These are phyloP conservation scores for Arctocebus calabarensis DNA, from an alignment of 2,797 vertebrate genomes.

Conservation along the genomic window DNA sequence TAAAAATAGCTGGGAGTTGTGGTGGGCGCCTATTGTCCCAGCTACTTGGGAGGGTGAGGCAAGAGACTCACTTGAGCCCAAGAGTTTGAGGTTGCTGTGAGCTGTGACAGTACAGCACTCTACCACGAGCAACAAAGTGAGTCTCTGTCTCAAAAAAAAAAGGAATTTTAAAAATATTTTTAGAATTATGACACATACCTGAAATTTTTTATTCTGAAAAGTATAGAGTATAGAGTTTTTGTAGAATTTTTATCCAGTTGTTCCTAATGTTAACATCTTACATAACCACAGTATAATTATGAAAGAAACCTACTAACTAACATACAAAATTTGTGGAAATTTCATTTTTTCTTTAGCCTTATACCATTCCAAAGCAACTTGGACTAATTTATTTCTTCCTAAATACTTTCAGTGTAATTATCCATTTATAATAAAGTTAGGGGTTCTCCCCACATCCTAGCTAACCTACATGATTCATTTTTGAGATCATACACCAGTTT, in stretches of 20 bases:
- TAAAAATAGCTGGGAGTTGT: too few relatives aligned
- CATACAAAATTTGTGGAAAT: background rate
- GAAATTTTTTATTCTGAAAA: slow-evolving; percentile 21
- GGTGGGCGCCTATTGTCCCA: too few relatives aligned
- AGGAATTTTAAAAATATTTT: background rate
- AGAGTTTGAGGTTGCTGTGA: too few relatives aligned
- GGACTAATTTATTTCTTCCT: slow-evolving; percentile 22
- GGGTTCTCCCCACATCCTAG: slow-evolving; percentile 25
- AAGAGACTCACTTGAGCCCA: too few relatives aligned
- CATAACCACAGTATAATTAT: background rate
- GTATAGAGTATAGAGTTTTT: background rate
- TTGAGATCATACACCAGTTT: slow-evolving; percentile 35
- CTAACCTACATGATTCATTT: slow-evolving; percentile 50
- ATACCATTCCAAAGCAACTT: slow-evolving; percentile 50
- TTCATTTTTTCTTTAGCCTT: slow-evolving; percentile 23
- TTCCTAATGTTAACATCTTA: background rate
- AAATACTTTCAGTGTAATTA: background rate
- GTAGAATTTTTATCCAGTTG: background rate
- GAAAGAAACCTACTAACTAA: slow-evolving; percentile 21
- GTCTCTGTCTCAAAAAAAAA: too few relatives aligned
- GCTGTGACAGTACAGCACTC: too few relatives aligned
- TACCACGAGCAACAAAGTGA: too few relatives aligned
- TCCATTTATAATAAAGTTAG: slow-evolving; percentile 33
- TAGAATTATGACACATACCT: slow-evolving; percentile 18
- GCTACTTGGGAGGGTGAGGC: too few relatives aligned